These are phyloP conservation scores for Synergus laeviventris DNA, from an alignment of 2,888 invertebrate species.

Conservation along the genomic window DNA sequence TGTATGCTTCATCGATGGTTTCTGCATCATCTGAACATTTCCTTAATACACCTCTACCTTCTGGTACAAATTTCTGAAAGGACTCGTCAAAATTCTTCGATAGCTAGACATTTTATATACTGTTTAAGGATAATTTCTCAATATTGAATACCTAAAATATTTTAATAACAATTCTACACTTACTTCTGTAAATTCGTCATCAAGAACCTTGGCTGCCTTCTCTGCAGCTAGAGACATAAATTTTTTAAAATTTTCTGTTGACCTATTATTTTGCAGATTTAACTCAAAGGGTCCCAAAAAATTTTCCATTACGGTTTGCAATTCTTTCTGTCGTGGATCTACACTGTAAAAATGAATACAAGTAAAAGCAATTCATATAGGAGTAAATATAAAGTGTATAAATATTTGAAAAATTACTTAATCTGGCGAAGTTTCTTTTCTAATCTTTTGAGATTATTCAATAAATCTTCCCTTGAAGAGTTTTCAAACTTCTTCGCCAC, in stretches of 20 bases:
- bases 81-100: neutral
- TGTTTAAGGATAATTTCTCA: neutral
- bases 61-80: slow-evolving; percentile 2
- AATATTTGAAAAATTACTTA: neutral
- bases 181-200: slow-evolving; percentile 3
- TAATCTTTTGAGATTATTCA: neutral
- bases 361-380: neutral
- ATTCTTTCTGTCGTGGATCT: neutral
- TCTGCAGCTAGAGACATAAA: neutral
- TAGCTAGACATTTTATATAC: neutral
- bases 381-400: neutral
- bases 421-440: neutral
- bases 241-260: neutral
- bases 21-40: neutral
- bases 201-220: neutral
- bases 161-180: neutral
- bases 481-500: neutral
- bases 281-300: neutral
- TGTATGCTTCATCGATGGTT: neutral
- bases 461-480: neutral
- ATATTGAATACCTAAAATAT: neutral
- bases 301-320: neutral
- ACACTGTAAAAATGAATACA: neutral
- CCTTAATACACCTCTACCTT: neutral
- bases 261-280: neutral